Base-by-base conservation (phyloP, 2,888 invertebrate genomes). In the Heliconius cydno region DNA sequence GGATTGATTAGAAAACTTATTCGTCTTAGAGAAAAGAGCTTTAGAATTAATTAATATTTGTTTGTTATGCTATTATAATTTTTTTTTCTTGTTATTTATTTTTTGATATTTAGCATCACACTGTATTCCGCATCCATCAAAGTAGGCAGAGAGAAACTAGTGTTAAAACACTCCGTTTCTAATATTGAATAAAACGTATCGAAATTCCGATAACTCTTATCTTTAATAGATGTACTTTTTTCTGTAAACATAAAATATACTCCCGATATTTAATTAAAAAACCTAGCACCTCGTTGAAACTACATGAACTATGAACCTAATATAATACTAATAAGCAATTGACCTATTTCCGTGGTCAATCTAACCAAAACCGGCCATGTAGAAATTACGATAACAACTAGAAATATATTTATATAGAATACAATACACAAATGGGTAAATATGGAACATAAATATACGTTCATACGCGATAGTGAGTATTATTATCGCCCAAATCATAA, bases 1-100 rank as follows among this genome's bases (percentile, higher is more conserved):
- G 63, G 74, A 74, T 74, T 63, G 63, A 74, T 74, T 65, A n/a
- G 41, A 41, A 74, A 65, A 74, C 38, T 74, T 74, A 57, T 71
- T 71, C 19, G 19, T 34, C n/a, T 22, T 13, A 28, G 28, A 28
- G 22, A 67, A 67, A 67, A 10, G 67, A n/a, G 67, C 34, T 41
- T 38, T 12, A n/a, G 0, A 6, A 10, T 68, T 38, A 68, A 68
- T 68, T 67, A 34, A 67, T 30, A 66, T 19, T 67, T 34, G 34
- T 67, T 34, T 34, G 66, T 15, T 19, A 30, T 66, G 1, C 19
- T 28, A 19, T 63, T 63, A 63, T 25, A 63, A 63, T 1, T 52
- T 3, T n/a, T 10, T n/a, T n/a, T 2, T n/a, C 9, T 60, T 60
- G 60, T n/a, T 1, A 60, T n/a, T 60, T 22, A 19, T 22, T 2